These are phyloP conservation scores for Ormia ochracea DNA, from an alignment of 2,888 invertebrate species.

Conservation along the genomic window DNA sequence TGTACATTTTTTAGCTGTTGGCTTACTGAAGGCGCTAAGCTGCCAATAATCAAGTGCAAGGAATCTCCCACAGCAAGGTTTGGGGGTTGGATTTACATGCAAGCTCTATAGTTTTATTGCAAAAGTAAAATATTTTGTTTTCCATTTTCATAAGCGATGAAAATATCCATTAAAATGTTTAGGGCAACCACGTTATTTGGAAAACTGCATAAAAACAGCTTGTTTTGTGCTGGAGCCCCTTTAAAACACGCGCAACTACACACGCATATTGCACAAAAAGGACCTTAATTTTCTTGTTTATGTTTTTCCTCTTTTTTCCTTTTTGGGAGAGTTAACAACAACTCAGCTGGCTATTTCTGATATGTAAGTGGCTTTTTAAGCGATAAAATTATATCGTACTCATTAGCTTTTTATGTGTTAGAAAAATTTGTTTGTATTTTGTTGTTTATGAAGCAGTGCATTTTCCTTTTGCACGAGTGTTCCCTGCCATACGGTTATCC, in stretches of 20 bases:
- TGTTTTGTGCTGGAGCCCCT: slow-evolving; percentile 30
- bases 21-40: slow-evolving; percentile 68
- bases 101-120: background rate
- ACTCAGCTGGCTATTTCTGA: slow-evolving; percentile 14
- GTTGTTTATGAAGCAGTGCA: slow-evolving; percentile 1
- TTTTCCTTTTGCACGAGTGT: background rate
- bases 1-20: background rate
- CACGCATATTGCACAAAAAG: slow-evolving; percentile 7
- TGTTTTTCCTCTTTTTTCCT: background rate
- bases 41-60: slow-evolving; percentile 68
- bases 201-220: slow-evolving; percentile 44
- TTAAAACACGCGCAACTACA: background rate
- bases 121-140: background rate
- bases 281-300: background rate
- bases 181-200: slow-evolving; percentile 62
- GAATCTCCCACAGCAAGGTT: slow-evolving; percentile 3
- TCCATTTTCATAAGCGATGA: background rate
- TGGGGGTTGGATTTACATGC: background rate
- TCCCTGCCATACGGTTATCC: slow-evolving; percentile 63
- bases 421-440: slow-evolving; percentile 67
- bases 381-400: slow-evolving; percentile 41
- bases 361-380: background rate
- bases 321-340: slow-evolving; percentile 25
- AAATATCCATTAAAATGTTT: slow-evolving; percentile 7
- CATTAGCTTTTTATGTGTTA: slow-evolving; percentile 74